Conservation (phyloP, 1,140 invertebrate species). For the Amphibalanus amphitrite region DNA sequence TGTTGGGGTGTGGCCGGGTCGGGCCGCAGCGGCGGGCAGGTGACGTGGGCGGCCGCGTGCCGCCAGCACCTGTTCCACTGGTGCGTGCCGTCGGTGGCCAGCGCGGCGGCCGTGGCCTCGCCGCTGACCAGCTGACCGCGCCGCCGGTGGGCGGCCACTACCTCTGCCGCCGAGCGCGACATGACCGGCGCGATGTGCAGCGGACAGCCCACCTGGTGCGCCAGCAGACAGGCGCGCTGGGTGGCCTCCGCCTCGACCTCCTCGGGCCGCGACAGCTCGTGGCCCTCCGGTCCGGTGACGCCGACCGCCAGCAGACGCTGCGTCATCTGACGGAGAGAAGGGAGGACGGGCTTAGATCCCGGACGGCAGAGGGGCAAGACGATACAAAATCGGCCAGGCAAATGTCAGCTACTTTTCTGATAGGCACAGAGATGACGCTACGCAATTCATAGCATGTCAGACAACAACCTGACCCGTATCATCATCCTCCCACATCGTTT, state of each 20-base stretch:
- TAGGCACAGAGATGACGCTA: constrained; percentile 38
- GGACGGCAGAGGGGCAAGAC: too few species aligned
- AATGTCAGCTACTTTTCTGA: constrained; percentile 52
- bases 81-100: constrained; percentile 61
- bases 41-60: constrained; percentile 73
- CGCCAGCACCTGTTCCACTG: constrained; percentile 62
- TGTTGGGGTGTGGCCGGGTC: constrained; percentile 50
- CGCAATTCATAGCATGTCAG: too few species aligned
- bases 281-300: constrained; percentile 90
- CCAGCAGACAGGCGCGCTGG: constrained; percentile 82
- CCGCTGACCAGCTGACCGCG: constrained; percentile 50
- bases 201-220: constrained; percentile 75
- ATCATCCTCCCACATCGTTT: constrained; percentile 10
- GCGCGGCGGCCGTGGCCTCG: constrained; percentile 62
- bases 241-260: constrained; percentile 95
- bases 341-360: too few species aligned
- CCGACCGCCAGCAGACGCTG: constrained; percentile 57
- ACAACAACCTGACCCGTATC: background rate
- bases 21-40: constrained; percentile 75
- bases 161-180: constrained; percentile 66
- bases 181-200: constrained; percentile 95
- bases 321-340: constrained; percentile 43
- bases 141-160: constrained; percentile 45
- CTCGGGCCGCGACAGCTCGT: constrained; percentile 88
- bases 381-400: too few species aligned